phyloP scores from a whole-genome alignment of 2,797 vertebrate species.

The Tapirus indicus region DNA sequence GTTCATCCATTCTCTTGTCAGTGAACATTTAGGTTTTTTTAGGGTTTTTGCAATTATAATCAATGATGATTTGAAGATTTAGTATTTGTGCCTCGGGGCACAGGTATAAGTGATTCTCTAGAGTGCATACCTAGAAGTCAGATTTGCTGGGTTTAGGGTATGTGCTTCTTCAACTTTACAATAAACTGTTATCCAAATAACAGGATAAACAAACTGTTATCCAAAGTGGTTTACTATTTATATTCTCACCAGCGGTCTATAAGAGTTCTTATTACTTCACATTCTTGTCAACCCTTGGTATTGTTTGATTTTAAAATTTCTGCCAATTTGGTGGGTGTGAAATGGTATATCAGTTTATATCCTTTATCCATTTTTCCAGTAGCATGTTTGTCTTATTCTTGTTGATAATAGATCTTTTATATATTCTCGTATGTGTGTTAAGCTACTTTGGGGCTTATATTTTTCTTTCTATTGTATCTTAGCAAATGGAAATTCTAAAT shows the following conservation, averaged over 20 bases:
- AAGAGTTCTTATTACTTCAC: neutral
- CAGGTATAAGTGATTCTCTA: neutral
- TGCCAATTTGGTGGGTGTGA: neutral
- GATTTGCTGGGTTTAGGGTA: neutral
- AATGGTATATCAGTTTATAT: neutral
- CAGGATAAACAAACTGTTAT: neutral
- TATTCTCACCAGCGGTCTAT: neutral
- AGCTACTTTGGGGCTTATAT: neutral
- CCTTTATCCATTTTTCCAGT: neutral
- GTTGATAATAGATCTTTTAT: neutral
- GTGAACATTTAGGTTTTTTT: neutral
- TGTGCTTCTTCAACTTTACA: neutral
- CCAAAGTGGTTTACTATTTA: neutral
- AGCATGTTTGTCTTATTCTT: neutral
- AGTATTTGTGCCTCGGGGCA: neutral
- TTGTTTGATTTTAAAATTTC: neutral
- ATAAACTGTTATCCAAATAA: neutral
- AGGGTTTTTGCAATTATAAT: neutral
- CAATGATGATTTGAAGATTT: neutral
- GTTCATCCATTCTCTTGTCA: neutral
- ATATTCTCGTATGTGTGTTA: neutral
- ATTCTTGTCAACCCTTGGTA: neutral
- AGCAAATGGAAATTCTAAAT: neutral
- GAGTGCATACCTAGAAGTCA: neutral
- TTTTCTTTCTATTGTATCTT: neutral